phyloP scores from a whole-genome alignment of 2,797 vertebrate species.

The Vespertilio murinus region DNA sequence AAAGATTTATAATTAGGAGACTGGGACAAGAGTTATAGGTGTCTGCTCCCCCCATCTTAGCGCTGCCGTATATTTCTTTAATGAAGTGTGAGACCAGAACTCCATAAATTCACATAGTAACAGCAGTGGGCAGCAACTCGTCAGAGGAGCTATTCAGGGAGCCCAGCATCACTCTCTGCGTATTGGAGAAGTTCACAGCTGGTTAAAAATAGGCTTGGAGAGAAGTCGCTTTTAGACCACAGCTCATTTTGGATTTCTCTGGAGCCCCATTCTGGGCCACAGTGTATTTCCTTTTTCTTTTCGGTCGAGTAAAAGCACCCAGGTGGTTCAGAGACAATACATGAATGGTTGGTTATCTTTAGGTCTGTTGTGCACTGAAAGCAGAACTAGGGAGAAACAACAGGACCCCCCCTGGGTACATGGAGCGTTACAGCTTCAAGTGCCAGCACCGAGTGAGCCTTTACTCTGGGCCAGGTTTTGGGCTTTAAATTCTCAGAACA shows the following conservation, averaged over 20 bases:
- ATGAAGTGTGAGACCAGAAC: constrained; percentile 82
- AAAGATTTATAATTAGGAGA: constrained; percentile 77
- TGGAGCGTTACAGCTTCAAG: constrained; percentile 46
- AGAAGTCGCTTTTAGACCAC: constrained; percentile 80
- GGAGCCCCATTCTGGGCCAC: constrained; percentile 69
- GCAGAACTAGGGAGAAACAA: constrained; percentile 57
- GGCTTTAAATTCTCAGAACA: constrained; percentile 51
- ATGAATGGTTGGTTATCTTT: constrained; percentile 70
- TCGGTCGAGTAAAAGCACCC: constrained; percentile 64
- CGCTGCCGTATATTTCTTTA: constrained; percentile 80
- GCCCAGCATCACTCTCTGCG: constrained; percentile 77
- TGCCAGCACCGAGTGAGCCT: neutral
- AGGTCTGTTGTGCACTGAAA: constrained; percentile 61
- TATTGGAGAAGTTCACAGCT: constrained; percentile 83
- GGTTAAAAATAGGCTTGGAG: constrained; percentile 85
- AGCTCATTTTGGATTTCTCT: constrained; percentile 81
- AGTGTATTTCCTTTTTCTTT: constrained; percentile 72
- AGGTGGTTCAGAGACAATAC: constrained; percentile 63
- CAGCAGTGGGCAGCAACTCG: constrained; percentile 77
- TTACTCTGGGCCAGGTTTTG: neutral
- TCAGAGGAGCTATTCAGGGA: constrained; percentile 84
- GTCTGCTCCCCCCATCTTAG: constrained; percentile 75
- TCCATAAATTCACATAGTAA: constrained; percentile 85
- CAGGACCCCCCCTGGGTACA: constrained; percentile 16
- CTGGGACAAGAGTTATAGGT: constrained; percentile 79